Percentiles rank a stretch among this genome's conserved stretches.
These are phyloP conservation scores for Prunella fulvescens DNA, from an alignment of 2,113 vertebrate genomes.

Conservation along the genomic window DNA sequence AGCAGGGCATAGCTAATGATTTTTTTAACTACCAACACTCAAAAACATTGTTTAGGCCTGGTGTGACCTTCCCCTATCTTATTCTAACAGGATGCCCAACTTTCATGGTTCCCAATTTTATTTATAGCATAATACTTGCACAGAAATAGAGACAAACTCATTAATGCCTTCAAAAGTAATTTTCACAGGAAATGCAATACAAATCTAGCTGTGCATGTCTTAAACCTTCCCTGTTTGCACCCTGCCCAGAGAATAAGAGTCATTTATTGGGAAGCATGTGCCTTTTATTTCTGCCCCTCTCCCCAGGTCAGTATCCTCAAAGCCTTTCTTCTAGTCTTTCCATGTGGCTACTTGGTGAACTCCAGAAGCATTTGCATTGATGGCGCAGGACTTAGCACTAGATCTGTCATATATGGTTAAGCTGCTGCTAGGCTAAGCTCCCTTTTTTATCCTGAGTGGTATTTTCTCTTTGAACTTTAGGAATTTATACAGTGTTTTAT, in stretches of 20 bases:
- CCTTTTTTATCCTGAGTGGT: constrained; percentile 49
- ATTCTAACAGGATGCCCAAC: not conserved
- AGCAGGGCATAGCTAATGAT: not conserved
- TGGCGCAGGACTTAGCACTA: constrained; percentile 39
- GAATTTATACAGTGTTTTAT: constrained; percentile 61
- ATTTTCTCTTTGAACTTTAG: constrained; percentile 65
- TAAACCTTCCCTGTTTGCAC: not conserved
- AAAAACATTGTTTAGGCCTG: not conserved
- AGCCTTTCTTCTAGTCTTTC: constrained; percentile 3
- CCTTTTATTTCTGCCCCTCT: not conserved
- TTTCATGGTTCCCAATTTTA: not conserved
- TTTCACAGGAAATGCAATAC: not conserved
- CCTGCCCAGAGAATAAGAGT: not conserved
- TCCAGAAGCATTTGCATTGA: constrained; percentile 43
- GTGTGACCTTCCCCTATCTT: not conserved
- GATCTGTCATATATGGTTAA: constrained; percentile 55
- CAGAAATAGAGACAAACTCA: not conserved
- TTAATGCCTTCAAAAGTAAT: not conserved
- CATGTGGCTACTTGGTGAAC: constrained; percentile 29
- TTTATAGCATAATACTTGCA: not conserved
- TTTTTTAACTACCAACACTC: not conserved
- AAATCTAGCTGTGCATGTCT: not conserved
- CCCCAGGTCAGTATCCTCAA: not conserved
- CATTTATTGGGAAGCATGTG: not conserved
- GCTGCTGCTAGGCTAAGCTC: constrained; percentile 44